A percentile compares a stretch with the other conserved stretches of the same genome.
phyloP scores from a whole-genome alignment of 2,113 vertebrate genomes.

The Leuciscus idus region DNA sequence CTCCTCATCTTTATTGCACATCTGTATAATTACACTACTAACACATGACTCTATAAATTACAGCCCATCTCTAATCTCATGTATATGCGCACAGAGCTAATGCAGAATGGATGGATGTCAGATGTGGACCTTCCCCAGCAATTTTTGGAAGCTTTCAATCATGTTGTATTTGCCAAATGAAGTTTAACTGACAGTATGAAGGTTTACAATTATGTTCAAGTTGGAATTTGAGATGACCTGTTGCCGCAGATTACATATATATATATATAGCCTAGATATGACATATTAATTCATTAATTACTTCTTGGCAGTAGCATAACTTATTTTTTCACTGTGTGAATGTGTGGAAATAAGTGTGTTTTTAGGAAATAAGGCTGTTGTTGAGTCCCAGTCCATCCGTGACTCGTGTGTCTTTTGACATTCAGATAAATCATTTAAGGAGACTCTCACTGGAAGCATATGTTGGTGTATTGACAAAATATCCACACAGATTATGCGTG shows the following conservation, averaged over 20 bases:
- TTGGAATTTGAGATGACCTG: not conserved
- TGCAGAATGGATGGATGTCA: not conserved
- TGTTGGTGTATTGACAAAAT: not conserved
- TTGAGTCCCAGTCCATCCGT: not conserved
- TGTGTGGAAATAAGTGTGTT: not conserved
- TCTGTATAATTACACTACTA: not conserved
- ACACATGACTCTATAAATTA: not conserved
- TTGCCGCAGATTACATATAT: not conserved
- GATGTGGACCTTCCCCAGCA: not conserved
- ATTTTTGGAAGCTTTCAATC: not conserved
- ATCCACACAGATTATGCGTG: not conserved
- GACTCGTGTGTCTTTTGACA: conserved; percentile 13
- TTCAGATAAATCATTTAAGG: not conserved
- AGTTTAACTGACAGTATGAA: not conserved
- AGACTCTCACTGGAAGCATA: not conserved
- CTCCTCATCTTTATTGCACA: not conserved
- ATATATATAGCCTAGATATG: not conserved
- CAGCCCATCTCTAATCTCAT: not conserved
- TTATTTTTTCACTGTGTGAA: not conserved
- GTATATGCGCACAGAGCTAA: not conserved
- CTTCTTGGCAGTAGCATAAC: not conserved
- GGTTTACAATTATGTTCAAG: not conserved
- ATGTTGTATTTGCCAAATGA: not conserved
- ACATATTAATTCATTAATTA: conserved; percentile 6
- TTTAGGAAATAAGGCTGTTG: not conserved